Conservation (phyloP, 2,113 vertebrate species). For the Cryptotis parvus region DNA sequence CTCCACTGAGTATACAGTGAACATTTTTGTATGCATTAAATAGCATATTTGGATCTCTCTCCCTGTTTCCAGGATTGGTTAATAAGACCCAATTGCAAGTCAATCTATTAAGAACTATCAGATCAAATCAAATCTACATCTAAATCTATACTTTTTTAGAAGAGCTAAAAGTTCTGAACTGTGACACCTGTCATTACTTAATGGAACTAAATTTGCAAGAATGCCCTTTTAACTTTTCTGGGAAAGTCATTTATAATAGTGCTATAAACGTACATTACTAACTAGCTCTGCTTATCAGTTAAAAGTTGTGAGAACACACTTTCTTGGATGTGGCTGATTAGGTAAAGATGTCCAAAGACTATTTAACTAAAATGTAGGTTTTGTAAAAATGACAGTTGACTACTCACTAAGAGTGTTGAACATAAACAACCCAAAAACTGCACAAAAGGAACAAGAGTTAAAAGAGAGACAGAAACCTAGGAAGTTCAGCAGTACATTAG, state of each 20-base stretch:
- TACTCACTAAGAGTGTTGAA: not conserved
- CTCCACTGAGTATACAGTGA: not conserved
- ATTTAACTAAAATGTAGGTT: not conserved
- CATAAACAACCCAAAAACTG: not conserved
- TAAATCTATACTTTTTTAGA: not conserved
- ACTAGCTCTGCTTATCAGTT: not conserved
- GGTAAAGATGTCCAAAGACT: not conserved
- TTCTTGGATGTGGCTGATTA: not conserved
- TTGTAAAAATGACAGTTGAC: not conserved
- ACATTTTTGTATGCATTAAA: not conserved
- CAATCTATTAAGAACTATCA: not conserved
- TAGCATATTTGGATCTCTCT: not conserved
- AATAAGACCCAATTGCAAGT: not conserved
- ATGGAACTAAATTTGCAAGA: not conserved
- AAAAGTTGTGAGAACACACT: not conserved
- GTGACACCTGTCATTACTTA: not conserved
- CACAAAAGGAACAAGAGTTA: not conserved
- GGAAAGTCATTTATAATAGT: not conserved
- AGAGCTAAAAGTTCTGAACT: constrained; percentile 3
- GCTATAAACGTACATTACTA: not conserved
- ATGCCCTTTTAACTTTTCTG: not conserved
- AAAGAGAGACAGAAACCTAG: constrained; percentile 34
- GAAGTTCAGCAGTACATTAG: too few species aligned
- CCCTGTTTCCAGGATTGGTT: not conserved
- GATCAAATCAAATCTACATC: not conserved